Evolutionary conservation across 2,113 vertebrate genomes (phyloP).

Genomic region (Engraulis encrasicolus): DNA sequence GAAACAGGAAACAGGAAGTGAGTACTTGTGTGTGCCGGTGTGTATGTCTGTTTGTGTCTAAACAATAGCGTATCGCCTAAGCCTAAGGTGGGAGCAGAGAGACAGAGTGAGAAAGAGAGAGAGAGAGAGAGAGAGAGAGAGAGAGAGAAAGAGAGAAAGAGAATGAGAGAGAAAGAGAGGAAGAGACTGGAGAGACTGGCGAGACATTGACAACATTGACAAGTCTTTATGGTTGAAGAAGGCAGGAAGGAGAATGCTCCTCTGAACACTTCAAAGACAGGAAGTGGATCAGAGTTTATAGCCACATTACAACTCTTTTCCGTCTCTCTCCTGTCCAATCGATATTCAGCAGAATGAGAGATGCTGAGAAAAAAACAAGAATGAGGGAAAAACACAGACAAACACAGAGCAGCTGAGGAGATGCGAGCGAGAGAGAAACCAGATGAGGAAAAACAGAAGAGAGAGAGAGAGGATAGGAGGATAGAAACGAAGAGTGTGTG

Average conservation of each 20-base stretch:
- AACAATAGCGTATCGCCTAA: no score
- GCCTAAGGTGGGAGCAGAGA: no score
- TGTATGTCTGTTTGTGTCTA: no score
- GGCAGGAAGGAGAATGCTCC: background rate
- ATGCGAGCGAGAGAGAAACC: constrained; percentile 10
- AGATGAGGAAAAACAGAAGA: constrained; percentile 22
- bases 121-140: no score
- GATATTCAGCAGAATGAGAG: background rate
- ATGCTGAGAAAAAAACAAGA: background rate
- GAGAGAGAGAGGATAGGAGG: constrained; percentile 2
- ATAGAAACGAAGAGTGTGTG: constrained; percentile 4
- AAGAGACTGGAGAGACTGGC: background rate
- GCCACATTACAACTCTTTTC: background rate
- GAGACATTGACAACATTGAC: constrained; percentile 38
- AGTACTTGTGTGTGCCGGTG: no score
- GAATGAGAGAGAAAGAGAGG: no score
- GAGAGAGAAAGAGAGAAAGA: no score
- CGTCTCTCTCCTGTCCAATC: background rate
- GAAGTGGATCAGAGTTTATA: background rate
- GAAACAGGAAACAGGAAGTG: no score
- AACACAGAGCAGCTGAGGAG: background rate
- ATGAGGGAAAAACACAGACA: background rate
- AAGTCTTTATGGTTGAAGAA: constrained; percentile 10
- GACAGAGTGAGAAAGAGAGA: no score
- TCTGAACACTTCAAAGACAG: constrained; percentile 3